A percentile compares a stretch with the other conserved stretches of the same genome.
Conservation (phyloP, 2,888 invertebrate genomes). For the Gymnosoma rotundatum region DNA sequence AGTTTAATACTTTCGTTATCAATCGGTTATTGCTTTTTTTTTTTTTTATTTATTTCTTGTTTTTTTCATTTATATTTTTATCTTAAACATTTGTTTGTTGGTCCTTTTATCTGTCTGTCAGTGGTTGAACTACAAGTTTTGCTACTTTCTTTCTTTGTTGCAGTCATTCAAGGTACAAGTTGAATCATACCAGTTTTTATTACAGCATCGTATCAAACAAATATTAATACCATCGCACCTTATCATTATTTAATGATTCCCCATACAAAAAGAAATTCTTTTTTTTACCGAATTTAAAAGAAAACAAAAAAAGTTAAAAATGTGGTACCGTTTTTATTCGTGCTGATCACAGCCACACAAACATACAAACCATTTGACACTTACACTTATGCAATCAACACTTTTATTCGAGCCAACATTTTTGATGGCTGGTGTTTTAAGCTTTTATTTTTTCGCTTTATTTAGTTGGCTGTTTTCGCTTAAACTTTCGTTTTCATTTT, state of each 20-base stretch:
- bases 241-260: constrained; percentile 10
- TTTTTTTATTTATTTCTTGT: not conserved
- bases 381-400: not conserved
- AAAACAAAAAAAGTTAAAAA: not conserved
- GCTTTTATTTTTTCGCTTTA: not conserved
- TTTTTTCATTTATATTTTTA: not conserved
- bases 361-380: not conserved
- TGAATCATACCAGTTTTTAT: constrained; percentile 32
- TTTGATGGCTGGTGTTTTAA: constrained; percentile 27
- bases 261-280: constrained; percentile 32
- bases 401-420: not conserved
- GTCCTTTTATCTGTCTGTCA: not conserved
- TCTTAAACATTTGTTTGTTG: not conserved
- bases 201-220: constrained; percentile 21
- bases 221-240: not conserved
- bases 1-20: not conserved
- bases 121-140: constrained; percentile 69
- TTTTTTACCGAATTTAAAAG: not conserved
- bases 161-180: constrained; percentile 6
- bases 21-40: not conserved
- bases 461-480: not conserved
- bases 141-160: constrained; percentile 73
- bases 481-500: constrained; percentile 65
- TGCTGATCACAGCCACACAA: constrained; percentile 48
- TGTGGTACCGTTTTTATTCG: not conserved